Base-by-base conservation (phyloP, 23 tunicate genomes). In the Ciona savignyi region DNA sequence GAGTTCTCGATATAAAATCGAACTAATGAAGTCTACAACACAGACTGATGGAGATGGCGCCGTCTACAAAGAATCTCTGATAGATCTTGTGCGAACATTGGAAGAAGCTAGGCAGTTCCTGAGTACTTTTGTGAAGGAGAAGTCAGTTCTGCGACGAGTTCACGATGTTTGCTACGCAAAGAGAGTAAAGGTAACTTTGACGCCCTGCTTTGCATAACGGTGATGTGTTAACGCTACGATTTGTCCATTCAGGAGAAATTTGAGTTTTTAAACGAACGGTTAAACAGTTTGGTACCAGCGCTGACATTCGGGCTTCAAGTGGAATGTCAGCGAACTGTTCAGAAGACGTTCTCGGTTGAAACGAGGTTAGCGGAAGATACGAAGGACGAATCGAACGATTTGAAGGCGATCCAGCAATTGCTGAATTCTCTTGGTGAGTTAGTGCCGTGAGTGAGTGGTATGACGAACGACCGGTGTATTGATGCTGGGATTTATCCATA, bases 241-340 rank as follows among this genome's bases (percentile, higher is more conserved):
- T 49, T 11, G 20, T 20, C 20, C 20, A 11, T 49, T n/a, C n/a
- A 86, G 93, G 93, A 86, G 62, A 79, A 65, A 6, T 86, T 86
- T 35, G 85, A 79, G 35, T n/a, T 64, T 51, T 63, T 86, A 28
- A 86, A 86, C 77, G 93, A 85, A 1, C 82, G 82, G 1, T 80
- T 86, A 32, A 86, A 86, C 65, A 74, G 26, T 23, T 70, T 86
- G 33, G 82, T 86, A 0, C 93, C 93, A 1, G 80, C 84, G 3
- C 51, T 86, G 23, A 86, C 93, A 4, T 79, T 86, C 62, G 93
- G 93, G 19, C 66, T 86, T 23, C 93, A 86, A 71, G 93, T 86
- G 71, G 93, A 86, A 79, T 34, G 74, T 29, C 73, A 84, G 51
- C 72, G 73, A 62, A 74, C 84, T 34, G 85, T 86, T 23, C 76